These are phyloP conservation scores for Therioaphis trifolii DNA, from an alignment of 2,888 invertebrate genomes.

Conservation along the genomic window DNA sequence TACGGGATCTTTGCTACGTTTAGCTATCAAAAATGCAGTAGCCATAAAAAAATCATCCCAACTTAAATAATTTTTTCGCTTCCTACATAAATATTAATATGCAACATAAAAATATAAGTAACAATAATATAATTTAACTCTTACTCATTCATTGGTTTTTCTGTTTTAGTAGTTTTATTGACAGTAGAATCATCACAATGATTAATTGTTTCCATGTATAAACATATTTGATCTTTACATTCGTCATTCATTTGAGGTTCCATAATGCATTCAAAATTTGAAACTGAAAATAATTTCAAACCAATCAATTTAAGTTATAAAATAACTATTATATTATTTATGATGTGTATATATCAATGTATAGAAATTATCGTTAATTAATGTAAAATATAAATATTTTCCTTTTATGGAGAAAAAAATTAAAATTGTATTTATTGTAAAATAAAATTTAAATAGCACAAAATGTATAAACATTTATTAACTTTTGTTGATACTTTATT, in stretches of 20 bases:
- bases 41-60: conserved; percentile 99
- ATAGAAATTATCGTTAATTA: no score
- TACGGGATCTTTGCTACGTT: conserved; percentile 93
- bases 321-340: no score
- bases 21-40: conserved; percentile 87
- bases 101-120: not conserved
- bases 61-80: conserved; percentile 70
- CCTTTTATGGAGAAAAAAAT: no score
- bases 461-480: no score
- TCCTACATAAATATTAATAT: conserved; percentile 68
- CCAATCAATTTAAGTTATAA: no score
- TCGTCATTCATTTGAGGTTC: conserved; percentile 1
- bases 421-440: no score
- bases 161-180: not conserved
- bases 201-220: not conserved
- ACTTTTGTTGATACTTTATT: no score
- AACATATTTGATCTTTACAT: not conserved
- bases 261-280: not conserved
- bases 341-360: no score
- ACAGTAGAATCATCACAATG: not conserved
- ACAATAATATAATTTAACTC: not conserved
- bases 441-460: no score
- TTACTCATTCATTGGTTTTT: not conserved
- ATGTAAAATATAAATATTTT: no score
- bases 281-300: not conserved